Conservation (phyloP, 2,113 vertebrate genomes). For the Polypterus senegalus region DNA sequence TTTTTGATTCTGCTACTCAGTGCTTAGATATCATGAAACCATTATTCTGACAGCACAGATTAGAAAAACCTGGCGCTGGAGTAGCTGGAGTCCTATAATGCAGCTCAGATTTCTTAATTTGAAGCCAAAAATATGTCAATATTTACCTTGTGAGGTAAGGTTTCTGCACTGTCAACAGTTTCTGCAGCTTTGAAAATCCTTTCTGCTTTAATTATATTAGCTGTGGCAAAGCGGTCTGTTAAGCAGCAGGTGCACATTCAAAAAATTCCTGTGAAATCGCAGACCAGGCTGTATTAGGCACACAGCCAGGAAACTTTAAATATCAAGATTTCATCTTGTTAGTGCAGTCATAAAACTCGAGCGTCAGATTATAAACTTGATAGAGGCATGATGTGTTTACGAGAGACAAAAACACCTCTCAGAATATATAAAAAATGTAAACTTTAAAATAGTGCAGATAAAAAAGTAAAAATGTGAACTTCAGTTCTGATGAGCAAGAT, state of each 20-base stretch:
- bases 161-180: background rate
- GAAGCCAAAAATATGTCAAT: too few species aligned
- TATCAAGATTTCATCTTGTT: background rate
- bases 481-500: too few species aligned
- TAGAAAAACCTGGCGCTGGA: too few species aligned
- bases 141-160: too few species aligned
- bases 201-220: background rate
- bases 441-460: background rate
- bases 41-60: too few species aligned
- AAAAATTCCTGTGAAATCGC: conserved; percentile 4
- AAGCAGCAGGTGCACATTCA: background rate
- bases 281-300: background rate
- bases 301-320: background rate
- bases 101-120: too few species aligned
- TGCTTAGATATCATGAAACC: too few species aligned
- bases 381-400: background rate
- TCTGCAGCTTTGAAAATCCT: conserved; percentile 2
- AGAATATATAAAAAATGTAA: background rate
- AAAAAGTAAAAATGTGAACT: background rate
- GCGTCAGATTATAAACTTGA: background rate
- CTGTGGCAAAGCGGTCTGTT: background rate
- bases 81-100: too few species aligned
- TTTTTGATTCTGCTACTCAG: too few species aligned
- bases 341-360: background rate
- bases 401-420: background rate